These are phyloP conservation scores for Murina feae DNA, from an alignment of 2,113 vertebrate species.

Conservation along the genomic window DNA sequence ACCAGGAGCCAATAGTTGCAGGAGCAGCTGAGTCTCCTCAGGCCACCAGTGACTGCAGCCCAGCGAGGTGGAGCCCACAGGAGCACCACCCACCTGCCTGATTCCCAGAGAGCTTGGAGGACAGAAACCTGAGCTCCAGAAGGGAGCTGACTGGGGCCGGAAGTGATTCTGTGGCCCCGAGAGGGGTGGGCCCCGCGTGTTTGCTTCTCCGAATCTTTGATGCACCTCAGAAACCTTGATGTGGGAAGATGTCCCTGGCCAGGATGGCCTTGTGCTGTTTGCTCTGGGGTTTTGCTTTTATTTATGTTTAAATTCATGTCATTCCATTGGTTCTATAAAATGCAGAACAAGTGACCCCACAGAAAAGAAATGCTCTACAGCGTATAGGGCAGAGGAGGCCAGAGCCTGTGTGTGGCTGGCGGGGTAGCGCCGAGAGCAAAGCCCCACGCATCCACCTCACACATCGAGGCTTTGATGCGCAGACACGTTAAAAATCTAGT, in stretches of 20 bases:
- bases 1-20: background rate
- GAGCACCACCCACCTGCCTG: background rate
- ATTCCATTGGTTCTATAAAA: conserved; percentile 7
- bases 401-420: background rate
- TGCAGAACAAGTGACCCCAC: background rate
- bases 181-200: rapidly evolving
- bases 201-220: background rate
- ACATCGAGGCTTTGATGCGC: background rate
- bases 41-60: background rate
- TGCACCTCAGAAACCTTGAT: background rate
- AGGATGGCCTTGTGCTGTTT: background rate
- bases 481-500: background rate
- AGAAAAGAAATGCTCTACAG: background rate
- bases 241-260: background rate
- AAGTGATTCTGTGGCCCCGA: background rate
- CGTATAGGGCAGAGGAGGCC: background rate
- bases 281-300: conserved; percentile 49
- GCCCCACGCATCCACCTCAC: background rate
- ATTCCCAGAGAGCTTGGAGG: background rate
- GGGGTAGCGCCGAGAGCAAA: background rate
- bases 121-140: background rate
- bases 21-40: background rate
- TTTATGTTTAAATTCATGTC: conserved; percentile 29
- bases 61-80: background rate
- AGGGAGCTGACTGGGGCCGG: background rate